Base-by-base conservation (phyloP, 2,888 invertebrate genomes). In the Congeria kusceri region DNA sequence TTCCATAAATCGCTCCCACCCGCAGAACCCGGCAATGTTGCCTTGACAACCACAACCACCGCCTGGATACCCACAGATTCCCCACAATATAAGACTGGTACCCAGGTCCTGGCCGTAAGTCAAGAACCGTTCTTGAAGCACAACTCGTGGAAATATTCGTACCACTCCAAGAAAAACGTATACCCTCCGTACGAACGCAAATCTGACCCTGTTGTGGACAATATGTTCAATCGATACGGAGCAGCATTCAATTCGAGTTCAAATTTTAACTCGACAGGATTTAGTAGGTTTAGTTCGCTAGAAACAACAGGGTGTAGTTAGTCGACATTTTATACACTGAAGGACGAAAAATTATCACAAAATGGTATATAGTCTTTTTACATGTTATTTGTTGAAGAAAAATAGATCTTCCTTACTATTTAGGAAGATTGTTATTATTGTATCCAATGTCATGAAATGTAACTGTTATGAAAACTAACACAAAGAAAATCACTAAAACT, bases 121-220 rank as follows among this genome's bases (percentile, higher is more conserved):
- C 92, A 91, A 74, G 89, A 91, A 77, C 92, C 92, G 3, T 90
- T 89, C 71, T 75, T 87, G 39, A 81, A 86, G 59, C 88, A 88
- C 70, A 92, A 91, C 69, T 71, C 79, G 15, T 92, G 91, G 91
- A 88, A 92, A 78, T 92, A 91, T 76, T 90, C 91, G 1, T 88
- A 89, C 77, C 86, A 91, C 65, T 85, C 89, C 27, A 80, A 87
- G 47, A 29, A 75, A n/a, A 88, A 86, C 32, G 86, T 91, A n/a
- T 92, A 92, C 63, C 92, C 91, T 2, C 87, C 88, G 5, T 91
- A 89, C 71, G 81, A 86, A 27, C 75, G 79, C 32, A 82, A 84
- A n/a, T 70, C 76, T 3, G 71, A 80, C 18, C 86, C 84, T 5
- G 44, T 83, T 9, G 84, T 87, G 39, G 82, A 84, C 63, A 87